Evolutionary conservation across 53 echinoderm and acorn worm genomes (phyloP).

Genomic region (Holothuria scabra): DNA sequence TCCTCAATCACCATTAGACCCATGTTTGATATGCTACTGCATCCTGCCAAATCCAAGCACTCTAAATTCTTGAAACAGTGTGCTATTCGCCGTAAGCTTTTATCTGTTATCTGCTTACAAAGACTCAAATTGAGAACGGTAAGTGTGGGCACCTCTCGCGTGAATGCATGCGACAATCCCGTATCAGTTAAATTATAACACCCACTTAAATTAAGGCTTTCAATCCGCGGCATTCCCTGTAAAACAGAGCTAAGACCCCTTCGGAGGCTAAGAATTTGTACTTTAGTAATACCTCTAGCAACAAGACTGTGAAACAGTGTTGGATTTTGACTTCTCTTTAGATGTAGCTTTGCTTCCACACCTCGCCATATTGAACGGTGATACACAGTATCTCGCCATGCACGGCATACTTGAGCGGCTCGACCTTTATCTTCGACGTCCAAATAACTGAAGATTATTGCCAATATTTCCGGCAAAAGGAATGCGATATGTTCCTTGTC

Average conservation of each 20-base stretch:
- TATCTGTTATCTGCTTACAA: slow-evolving; percentile 99
- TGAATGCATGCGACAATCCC: slow-evolving; percentile 93
- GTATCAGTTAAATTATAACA: slow-evolving; percentile 98
- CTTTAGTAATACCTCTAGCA: slow-evolving; percentile 88
- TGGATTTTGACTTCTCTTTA: slow-evolving; percentile 84
- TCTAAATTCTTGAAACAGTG: slow-evolving; percentile 91
- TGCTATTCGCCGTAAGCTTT: slow-evolving; percentile 88
- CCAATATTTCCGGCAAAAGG: slow-evolving; percentile 98
- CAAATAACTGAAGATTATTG: slow-evolving; percentile 96
- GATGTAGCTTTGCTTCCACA: slow-evolving; percentile 97
- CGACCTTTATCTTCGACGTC: slow-evolving; percentile 98
- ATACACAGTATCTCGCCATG: slow-evolving; percentile 94
- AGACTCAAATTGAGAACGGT: slow-evolving; percentile 98
- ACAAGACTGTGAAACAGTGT: slow-evolving; percentile 99
- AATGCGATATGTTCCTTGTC: slow-evolving; percentile 86
- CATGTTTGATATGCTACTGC: slow-evolving; percentile 95
- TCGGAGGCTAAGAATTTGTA: slow-evolving; percentile 95
- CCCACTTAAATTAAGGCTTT: slow-evolving; percentile 97
- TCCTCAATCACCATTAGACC: slow-evolving; percentile 89
- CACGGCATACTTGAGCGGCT: slow-evolving; percentile 94
- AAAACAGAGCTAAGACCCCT: slow-evolving; percentile 95
- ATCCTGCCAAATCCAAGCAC: slow-evolving; percentile 90
- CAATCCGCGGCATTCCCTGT: slow-evolving; percentile 93
- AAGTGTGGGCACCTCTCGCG: slow-evolving; percentile 84
- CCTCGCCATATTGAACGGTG: slow-evolving; percentile 99